phyloP scores from a whole-genome alignment of 1,140 invertebrate species.

The Papilio polyxenes region DNA sequence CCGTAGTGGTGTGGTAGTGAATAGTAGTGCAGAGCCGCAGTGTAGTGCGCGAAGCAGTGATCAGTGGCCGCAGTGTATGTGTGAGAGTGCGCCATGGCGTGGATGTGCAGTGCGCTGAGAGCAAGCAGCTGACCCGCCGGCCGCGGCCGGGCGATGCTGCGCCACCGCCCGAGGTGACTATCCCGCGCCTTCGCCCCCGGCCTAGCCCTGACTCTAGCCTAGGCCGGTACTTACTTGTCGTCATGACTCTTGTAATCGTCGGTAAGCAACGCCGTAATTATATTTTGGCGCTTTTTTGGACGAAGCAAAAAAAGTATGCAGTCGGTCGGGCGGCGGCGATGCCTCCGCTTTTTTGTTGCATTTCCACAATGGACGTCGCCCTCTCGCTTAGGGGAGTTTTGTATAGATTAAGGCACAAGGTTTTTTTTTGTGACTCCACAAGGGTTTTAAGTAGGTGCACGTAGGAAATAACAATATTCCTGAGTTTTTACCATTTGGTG shows the following conservation, averaged over 20 bases:
- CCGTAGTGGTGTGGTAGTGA: constrained; percentile 52
- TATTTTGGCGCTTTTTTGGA: constrained; percentile 71
- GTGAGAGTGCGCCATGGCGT: constrained; percentile 62
- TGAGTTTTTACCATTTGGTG: not conserved
- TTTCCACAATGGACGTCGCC: constrained; percentile 69
- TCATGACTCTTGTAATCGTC: constrained; percentile 56
- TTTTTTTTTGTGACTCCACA: constrained; percentile 46
- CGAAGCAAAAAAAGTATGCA: constrained; percentile 54
- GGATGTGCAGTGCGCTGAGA: constrained; percentile 74
- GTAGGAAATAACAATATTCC: constrained; percentile 24
- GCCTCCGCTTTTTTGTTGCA: constrained; percentile 62
- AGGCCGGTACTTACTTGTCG: constrained; percentile 43
- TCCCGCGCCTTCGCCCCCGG: constrained; percentile 56
- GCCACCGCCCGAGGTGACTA: constrained; percentile 78
- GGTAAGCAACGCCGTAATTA: constrained; percentile 66
- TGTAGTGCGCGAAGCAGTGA: constrained; percentile 53
- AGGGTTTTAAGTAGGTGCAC: constrained; percentile 39
- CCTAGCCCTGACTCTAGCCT: constrained; percentile 40
- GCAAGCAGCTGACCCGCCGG: constrained; percentile 72
- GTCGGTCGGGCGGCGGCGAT: constrained; percentile 50
- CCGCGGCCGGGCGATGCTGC: constrained; percentile 77
- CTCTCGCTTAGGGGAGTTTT: constrained; percentile 57
- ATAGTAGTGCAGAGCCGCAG: constrained; percentile 42
- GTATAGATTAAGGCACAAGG: constrained; percentile 52
- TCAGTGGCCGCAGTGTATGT: constrained; percentile 66